Percentiles rank a stretch among this genome's conserved stretches.
Conservation (phyloP, 1,140 invertebrate genomes). For the Notospermus geniculatus region DNA sequence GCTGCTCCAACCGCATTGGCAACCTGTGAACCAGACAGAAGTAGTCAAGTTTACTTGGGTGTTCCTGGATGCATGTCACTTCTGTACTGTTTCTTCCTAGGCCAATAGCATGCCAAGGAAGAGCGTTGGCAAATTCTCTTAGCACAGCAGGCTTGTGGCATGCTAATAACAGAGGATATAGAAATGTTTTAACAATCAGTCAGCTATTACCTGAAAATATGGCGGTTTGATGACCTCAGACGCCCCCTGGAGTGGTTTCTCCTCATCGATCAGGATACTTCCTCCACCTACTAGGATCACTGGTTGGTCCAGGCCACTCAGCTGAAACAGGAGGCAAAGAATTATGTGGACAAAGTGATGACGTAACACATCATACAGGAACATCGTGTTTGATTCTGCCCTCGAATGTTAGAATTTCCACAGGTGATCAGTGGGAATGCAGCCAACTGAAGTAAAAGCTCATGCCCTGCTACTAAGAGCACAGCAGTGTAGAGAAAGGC, state of each 20-base stretch:
- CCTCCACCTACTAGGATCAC: slow-evolving; percentile 47
- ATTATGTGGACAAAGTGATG: no score
- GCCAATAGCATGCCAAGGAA: background rate
- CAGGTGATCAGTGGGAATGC: no score
- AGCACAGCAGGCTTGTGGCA: background rate
- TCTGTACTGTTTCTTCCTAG: no score
- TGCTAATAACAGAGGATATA: background rate
- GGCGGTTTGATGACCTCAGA: slow-evolving; percentile 10
- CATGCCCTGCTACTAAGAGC: no score
- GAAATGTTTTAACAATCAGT: background rate
- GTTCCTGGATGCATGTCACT: no score
- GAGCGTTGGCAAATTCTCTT: background rate
- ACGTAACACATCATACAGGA: no score
- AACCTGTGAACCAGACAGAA: slow-evolving; percentile 33
- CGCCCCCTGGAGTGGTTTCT: slow-evolving; percentile 14
- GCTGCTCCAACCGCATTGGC: slow-evolving; percentile 51
- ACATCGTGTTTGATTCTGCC: no score
- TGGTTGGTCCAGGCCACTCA: slow-evolving; percentile 29
- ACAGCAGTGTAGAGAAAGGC: no score
- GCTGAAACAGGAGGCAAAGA: background rate
- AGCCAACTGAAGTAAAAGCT: no score
- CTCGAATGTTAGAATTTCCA: no score
- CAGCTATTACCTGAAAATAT: background rate
- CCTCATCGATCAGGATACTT: slow-evolving; percentile 31
- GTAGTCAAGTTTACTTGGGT: background rate